phyloP scores from a whole-genome alignment of 1,140 invertebrate species.

The Papilio glaucus region DNA sequence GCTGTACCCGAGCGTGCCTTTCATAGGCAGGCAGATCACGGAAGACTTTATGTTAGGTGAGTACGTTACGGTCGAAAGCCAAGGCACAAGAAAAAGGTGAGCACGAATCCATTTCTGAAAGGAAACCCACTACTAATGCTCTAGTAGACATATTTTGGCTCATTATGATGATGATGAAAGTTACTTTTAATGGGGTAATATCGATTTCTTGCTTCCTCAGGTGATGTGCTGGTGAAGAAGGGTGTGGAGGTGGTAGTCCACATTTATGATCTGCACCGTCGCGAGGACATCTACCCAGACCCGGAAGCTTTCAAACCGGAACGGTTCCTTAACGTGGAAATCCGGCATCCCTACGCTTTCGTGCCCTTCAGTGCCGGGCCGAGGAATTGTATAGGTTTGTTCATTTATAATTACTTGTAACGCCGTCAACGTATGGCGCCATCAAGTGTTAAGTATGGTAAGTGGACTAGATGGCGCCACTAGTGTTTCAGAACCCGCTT shows the following conservation, averaged over 20 bases:
- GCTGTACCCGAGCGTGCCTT: conserved; percentile 86
- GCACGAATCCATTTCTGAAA: too few species aligned
- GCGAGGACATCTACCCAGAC: conserved; percentile 84
- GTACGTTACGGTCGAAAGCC: conserved; percentile 9
- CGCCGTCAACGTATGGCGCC: too few species aligned
- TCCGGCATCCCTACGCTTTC: conserved; percentile 46
- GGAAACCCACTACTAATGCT: too few species aligned
- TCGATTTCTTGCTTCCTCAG: conserved; percentile 55
- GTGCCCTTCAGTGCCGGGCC: conserved; percentile 54
- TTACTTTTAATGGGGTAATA: too few species aligned
- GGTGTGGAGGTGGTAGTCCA: conserved; percentile 81
- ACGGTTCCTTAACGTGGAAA: conserved; percentile 85
- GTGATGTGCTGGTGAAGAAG: conserved; percentile 79
- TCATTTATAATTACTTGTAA: too few species aligned
- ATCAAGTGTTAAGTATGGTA: too few species aligned
- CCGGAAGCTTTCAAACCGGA: conserved; percentile 88
- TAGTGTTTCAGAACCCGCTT: too few species aligned
- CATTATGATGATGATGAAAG: neutral
- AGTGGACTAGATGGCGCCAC: too few species aligned
- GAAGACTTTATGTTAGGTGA: conserved; percentile 81
- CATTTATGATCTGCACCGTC: conserved; percentile 83
- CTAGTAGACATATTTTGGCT: neutral
- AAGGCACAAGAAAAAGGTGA: conserved; percentile 3
- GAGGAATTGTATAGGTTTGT: conserved; percentile 86
- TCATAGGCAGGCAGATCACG: conserved; percentile 83